Conservation (phyloP, 2,888 invertebrate species). For the Netelia virgata region DNA sequence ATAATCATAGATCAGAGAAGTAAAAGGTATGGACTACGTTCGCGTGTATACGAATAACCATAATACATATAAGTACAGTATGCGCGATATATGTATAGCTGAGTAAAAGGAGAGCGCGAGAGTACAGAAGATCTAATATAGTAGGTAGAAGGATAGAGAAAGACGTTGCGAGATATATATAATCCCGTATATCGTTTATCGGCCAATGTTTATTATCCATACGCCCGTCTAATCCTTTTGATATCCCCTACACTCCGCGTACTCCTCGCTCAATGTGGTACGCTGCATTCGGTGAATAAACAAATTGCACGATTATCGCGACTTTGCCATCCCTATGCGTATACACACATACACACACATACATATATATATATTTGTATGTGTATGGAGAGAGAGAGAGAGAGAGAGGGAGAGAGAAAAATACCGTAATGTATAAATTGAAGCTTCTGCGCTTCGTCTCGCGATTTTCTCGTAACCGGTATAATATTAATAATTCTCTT, state of each 20-base stretch:
- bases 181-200: slow-evolving; percentile 81
- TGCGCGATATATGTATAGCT: not conserved
- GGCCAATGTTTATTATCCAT: slow-evolving; percentile 82
- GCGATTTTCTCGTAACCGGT: slow-evolving; percentile 76
- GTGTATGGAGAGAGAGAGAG: not conserved
- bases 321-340: slow-evolving; percentile 16
- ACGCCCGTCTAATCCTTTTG: slow-evolving; percentile 81
- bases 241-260: slow-evolving; percentile 75
- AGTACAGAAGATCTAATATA: slow-evolving; percentile 38
- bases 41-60: slow-evolving; percentile 35
- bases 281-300: slow-evolving; percentile 76
- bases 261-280: slow-evolving; percentile 38
- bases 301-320: slow-evolving; percentile 79
- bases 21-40: slow-evolving; percentile 47
- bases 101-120: slow-evolving; percentile 22
- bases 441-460: slow-evolving; percentile 44
- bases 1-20: slow-evolving; percentile 79
- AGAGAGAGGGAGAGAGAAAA: too few relatives aligned
- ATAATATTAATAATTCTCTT: slow-evolving; percentile 79
- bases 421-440: slow-evolving; percentile 17
- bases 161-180: slow-evolving; percentile 66
- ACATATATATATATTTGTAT: slow-evolving; percentile 4
- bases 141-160: slow-evolving; percentile 41
- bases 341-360: slow-evolving; percentile 18
- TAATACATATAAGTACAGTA: slow-evolving; percentile 19